A percentile compares a stretch with the other conserved stretches of the same genome.
These are phyloP conservation scores for Chelidonichthys spinosus DNA, from an alignment of 2,797 vertebrate genomes.

Conservation along the genomic window DNA sequence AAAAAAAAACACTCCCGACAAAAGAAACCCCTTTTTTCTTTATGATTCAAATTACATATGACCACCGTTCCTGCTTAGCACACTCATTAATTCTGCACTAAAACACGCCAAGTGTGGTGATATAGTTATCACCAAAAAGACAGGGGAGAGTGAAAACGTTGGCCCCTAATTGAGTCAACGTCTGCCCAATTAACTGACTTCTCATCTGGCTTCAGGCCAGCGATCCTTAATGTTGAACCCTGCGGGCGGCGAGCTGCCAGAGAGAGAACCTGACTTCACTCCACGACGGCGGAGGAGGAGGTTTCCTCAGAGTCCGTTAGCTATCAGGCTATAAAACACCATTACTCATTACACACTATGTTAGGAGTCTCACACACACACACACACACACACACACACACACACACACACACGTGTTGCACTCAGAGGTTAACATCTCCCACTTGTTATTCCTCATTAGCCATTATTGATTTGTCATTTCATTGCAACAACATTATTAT, in stretches of 20 bases:
- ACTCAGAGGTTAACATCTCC: neutral
- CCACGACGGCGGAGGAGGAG: neutral
- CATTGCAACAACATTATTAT: slow-evolving; percentile 20
- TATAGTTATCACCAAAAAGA: slow-evolving; percentile 30
- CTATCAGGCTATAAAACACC: neutral
- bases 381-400: neutral
- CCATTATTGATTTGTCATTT: slow-evolving; percentile 26
- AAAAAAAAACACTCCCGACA: neutral
- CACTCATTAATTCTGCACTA: slow-evolving; percentile 38
- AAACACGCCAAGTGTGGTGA: slow-evolving; percentile 28
- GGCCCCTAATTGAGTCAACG: slow-evolving; percentile 46
- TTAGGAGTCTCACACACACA: neutral
- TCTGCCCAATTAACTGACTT: slow-evolving; percentile 56
- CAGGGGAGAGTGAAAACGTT: slow-evolving; percentile 15
- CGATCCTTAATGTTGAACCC: slow-evolving; percentile 30
- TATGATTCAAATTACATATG: slow-evolving; percentile 24
- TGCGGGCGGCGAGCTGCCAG: slow-evolving; percentile 26
- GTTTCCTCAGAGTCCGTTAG: slow-evolving; percentile 1
- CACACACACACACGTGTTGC: neutral
- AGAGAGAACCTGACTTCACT: neutral
- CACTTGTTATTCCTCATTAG: slow-evolving; percentile 17
- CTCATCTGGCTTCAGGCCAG: slow-evolving; percentile 38
- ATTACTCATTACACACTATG: neutral
- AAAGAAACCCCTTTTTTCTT: slow-evolving; percentile 22
- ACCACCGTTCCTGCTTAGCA: slow-evolving; percentile 1